phyloP scores from a whole-genome alignment of 2,797 vertebrate species.

The Acanthurus lineatus region DNA sequence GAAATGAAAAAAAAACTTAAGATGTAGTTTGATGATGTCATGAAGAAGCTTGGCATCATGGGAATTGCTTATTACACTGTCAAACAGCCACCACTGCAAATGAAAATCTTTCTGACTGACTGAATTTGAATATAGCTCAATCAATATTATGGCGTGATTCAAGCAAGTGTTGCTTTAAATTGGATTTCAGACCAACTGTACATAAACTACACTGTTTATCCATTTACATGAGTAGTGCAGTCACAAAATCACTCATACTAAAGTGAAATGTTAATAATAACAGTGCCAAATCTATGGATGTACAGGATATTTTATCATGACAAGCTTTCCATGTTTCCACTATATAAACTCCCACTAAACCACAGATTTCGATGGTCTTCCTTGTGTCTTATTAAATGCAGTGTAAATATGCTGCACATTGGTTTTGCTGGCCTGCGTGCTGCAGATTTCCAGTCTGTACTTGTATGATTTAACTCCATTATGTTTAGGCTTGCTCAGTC shows the following conservation, averaged over 20 bases:
- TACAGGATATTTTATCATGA: too few relatives aligned
- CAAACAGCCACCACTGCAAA: too few relatives aligned
- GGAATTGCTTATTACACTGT: too few relatives aligned
- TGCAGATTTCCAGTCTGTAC: constrained; percentile 8
- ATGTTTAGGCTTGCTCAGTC: constrained; percentile 1
- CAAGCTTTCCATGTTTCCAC: background rate
- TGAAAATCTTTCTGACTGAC: background rate
- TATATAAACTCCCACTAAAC: constrained; percentile 6
- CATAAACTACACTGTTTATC: background rate
- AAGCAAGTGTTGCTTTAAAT: background rate
- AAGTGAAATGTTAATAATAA: background rate
- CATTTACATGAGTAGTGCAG: background rate
- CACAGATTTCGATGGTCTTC: background rate
- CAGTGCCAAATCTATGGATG: too few relatives aligned
- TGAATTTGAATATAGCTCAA: background rate
- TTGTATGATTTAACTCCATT: constrained; percentile 12
- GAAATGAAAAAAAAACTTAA: too few relatives aligned
- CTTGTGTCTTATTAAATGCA: background rate
- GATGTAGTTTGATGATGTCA: too few relatives aligned
- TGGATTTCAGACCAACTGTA: background rate
- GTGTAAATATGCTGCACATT: constrained; percentile 8
- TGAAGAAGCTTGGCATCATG: too few relatives aligned
- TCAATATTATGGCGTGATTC: background rate
- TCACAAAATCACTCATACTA: background rate
- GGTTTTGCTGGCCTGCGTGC: constrained; percentile 7